Base-by-base conservation (phyloP, 2,888 invertebrate genomes). In the Drosophila ustulata region DNA sequence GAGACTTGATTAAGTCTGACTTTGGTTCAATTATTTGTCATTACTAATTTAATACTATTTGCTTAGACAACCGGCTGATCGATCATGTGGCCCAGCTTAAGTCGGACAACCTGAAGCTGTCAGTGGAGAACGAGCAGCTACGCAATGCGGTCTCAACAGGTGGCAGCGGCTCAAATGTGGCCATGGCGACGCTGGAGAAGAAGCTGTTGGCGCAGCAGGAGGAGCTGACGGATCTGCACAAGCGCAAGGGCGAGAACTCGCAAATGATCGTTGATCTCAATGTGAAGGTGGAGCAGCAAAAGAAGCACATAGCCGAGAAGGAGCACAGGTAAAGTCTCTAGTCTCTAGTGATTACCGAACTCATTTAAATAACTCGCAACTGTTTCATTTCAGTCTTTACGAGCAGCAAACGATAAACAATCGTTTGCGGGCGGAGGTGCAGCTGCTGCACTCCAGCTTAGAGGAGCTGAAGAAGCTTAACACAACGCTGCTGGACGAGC, bases 181-280 rank as follows among this genome's bases (percentile, higher is more conserved):
- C 94, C 93, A 94, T 96, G 77, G 95, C 96, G 73, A 94, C 94
- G 8, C 93, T 98, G 61, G 98, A 98, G 92, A 97, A 98, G 88
- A 97, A 97, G 92, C 93, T 98, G 52, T 93, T 97, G 71, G 93
- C 94, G 11, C 96, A 98, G 89, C 98, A 98, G 91, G 98, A 98
- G 93, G 98, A 99, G 91, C 93, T 99, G 37, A 98, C 98, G 0
- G 97, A 97, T 63, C 92, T 98, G 63, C 98, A 98, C 90, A 94
- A 96, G 82, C 94, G 97, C 63, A 95, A 97, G 92, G 97, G 98
- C 47, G 98, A 98, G 93, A 97, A 98, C 93, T 94, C 98, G 3
- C 98, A 98, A 91, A 96, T 97, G 93, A 96, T 98, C 75, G 97
- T 98, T 71, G 98, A 97, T 92, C 93, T 98, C 39, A 98, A 97